Evolutionary conservation across 2,113 vertebrate genomes (phyloP).

Genomic region (Centropus unirufus): DNA sequence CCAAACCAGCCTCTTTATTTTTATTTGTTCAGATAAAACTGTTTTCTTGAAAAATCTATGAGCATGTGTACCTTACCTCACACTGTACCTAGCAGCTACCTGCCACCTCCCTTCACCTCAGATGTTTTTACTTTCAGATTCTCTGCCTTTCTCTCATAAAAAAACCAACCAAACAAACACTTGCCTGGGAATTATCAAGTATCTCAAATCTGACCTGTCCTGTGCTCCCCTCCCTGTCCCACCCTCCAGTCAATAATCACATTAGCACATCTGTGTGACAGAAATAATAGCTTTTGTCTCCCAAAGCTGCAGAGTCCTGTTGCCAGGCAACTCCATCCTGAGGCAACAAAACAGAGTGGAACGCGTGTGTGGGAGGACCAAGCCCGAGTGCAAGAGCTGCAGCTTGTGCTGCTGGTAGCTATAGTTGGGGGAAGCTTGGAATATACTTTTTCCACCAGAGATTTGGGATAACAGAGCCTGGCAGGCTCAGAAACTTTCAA

Average conservation of each 20-base stretch:
- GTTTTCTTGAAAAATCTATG: not conserved
- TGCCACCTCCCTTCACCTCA: not conserved
- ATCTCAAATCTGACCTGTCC: slow-evolving; percentile 23
- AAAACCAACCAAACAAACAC: not conserved
- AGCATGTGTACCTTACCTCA: not conserved
- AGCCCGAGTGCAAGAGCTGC: slow-evolving; percentile 37
- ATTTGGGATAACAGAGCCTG: not conserved
- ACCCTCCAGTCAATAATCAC: slow-evolving; percentile 62
- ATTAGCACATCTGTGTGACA: slow-evolving; percentile 76
- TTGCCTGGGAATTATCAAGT: not conserved
- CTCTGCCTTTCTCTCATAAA: not conserved
- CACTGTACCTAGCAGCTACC: not conserved
- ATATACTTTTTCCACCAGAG: not conserved
- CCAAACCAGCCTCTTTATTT: fast-evolving
- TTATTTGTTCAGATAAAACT: not conserved
- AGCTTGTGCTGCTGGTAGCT: slow-evolving; percentile 7
- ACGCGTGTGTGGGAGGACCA: slow-evolving; percentile 42
- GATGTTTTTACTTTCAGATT: not conserved
- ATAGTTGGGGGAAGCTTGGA: slow-evolving; percentile 41
- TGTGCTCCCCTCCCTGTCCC: not conserved
- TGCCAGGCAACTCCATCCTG: slow-evolving; percentile 80
- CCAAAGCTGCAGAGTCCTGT: slow-evolving; percentile 75
- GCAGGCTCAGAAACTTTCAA: slow-evolving; percentile 39
- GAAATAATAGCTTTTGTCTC: slow-evolving; percentile 79
- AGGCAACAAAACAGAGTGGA: slow-evolving; percentile 70